Conservation (phyloP, 2,888 invertebrate genomes). For the Diarsia rubi region DNA sequence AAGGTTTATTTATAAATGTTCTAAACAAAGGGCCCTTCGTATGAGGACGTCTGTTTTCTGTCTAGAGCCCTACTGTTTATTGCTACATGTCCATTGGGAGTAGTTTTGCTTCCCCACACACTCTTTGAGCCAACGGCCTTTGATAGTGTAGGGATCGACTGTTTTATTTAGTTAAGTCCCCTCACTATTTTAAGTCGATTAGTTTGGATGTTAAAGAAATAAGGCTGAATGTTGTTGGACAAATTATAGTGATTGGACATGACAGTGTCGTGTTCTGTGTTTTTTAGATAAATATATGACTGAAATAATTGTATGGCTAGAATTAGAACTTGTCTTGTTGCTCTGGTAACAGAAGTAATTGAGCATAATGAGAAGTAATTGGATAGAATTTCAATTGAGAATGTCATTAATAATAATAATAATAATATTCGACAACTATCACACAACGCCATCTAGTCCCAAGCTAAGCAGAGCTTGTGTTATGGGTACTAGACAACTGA, state of each 20-base stretch:
- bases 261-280: constrained; percentile 47
- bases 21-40: constrained; percentile 83
- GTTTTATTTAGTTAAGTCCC: constrained; percentile 65
- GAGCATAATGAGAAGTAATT: constrained; percentile 45
- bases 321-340: constrained; percentile 35
- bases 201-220: constrained; percentile 51
- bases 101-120: constrained; percentile 75
- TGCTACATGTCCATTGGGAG: constrained; percentile 80
- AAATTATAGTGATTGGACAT: constrained; percentile 53
- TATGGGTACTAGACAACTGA: too few relatives aligned
- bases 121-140: constrained; percentile 71
- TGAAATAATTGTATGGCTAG: constrained; percentile 29
- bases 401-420: too few relatives aligned
- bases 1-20: constrained; percentile 82
- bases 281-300: constrained; percentile 25
- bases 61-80: constrained; percentile 85
- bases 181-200: constrained; percentile 55
- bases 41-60: constrained; percentile 85
- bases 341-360: constrained; percentile 38
- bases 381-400: constrained; percentile 21
- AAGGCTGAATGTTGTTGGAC: constrained; percentile 42
- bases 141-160: constrained; percentile 74
- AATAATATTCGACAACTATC: too few relatives aligned
- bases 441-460: too few relatives aligned
- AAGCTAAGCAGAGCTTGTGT: too few relatives aligned